phyloP scores from a whole-genome alignment of 2,888 invertebrate species.

The Morpho helenor region DNA sequence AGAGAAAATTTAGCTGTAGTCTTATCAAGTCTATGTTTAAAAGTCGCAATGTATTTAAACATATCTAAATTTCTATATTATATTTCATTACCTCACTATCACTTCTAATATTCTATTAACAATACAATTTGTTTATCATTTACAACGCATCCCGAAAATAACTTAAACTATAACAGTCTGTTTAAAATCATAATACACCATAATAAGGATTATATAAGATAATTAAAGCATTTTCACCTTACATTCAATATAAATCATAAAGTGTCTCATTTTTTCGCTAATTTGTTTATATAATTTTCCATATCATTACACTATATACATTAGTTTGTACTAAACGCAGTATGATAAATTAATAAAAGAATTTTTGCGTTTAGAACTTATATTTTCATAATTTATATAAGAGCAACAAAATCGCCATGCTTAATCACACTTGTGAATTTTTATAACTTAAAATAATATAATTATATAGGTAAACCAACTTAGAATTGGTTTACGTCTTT shows the following conservation, averaged over 20 bases:
- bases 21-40: neutral
- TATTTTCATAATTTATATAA: conserved; percentile 43
- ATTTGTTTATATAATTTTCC: conserved; percentile 46
- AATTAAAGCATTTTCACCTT: conserved; percentile 79
- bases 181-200: conserved; percentile 77
- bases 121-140: conserved; percentile 18
- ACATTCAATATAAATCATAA: conserved; percentile 74
- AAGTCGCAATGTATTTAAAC: neutral
- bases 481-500: conserved; percentile 73
- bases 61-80: conserved; percentile 4
- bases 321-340: conserved; percentile 54
- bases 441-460: conserved; percentile 63
- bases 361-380: conserved; percentile 57
- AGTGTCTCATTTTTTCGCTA: conserved; percentile 61
- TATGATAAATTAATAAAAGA: conserved; percentile 65
- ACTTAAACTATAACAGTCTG: conserved; percentile 79
- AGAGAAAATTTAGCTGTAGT: too few relatives aligned
- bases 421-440: conserved; percentile 73
- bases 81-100: conserved; percentile 1
- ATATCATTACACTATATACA: conserved; percentile 63
- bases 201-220: conserved; percentile 73
- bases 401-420: conserved; percentile 73
- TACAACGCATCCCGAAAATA: conserved; percentile 48
- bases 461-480: conserved; percentile 70
- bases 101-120: conserved; percentile 21